phyloP scores from a whole-genome alignment of 2,888 invertebrate species.

The Noctua janthina region DNA sequence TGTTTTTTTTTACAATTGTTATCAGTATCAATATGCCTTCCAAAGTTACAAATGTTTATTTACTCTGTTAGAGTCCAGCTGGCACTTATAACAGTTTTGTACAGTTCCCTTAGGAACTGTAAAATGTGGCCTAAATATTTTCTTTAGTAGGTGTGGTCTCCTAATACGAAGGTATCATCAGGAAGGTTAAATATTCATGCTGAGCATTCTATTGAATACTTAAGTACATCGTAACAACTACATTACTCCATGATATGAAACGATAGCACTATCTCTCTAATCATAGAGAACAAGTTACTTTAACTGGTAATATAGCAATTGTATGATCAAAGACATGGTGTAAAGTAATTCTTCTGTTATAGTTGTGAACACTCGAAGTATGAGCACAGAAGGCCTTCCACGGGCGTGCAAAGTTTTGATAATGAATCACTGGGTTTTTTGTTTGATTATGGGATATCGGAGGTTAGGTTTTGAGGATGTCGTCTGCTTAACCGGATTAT shows the following conservation, averaged over 20 bases:
- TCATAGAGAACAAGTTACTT: not conserved
- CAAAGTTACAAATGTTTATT: not conserved
- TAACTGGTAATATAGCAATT: not conserved
- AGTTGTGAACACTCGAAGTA: not conserved
- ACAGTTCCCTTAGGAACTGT: not conserved
- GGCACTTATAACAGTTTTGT: not conserved
- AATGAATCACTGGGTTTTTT: not conserved
- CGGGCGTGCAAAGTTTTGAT: not conserved
- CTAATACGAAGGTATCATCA: not conserved
- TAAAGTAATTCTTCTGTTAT: not conserved
- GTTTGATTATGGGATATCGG: no score
- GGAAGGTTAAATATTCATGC: conserved; percentile 4
- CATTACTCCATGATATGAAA: not conserved
- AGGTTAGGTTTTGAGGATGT: no score
- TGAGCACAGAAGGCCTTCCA: not conserved
- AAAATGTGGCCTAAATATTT: not conserved
- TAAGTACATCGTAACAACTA: not conserved
- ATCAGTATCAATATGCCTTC: no score
- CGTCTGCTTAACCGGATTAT: no score
- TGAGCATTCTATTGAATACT: conserved; percentile 6
- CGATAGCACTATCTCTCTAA: conserved; percentile 13
- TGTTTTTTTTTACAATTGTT: no score
- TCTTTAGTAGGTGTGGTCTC: not conserved
- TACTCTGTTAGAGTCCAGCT: not conserved
- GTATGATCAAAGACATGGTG: not conserved